phyloP scores from a whole-genome alignment of 2,797 vertebrate species.

The Emydoidea blandingii region DNA sequence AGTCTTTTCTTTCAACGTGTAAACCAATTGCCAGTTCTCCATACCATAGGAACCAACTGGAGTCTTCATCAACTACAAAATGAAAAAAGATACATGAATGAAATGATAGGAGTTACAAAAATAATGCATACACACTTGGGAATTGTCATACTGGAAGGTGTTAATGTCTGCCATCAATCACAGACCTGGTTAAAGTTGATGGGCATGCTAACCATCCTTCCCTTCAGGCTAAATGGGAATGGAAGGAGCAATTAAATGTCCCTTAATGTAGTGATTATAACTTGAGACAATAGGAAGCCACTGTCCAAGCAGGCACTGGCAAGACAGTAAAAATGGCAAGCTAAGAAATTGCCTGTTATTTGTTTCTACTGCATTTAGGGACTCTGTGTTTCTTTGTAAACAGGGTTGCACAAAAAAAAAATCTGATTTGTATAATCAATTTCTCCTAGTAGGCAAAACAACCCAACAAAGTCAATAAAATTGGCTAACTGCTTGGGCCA shows the following conservation, averaged over 20 bases:
- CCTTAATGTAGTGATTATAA: neutral
- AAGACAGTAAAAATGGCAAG: neutral
- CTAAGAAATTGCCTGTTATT: neutral
- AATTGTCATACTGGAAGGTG: neutral
- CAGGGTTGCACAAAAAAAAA: neutral
- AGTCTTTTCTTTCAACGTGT: conserved; percentile 80
- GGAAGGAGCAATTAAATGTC: neutral
- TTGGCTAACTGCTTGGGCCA: neutral
- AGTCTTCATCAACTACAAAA: conserved; percentile 87
- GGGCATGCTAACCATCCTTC: neutral
- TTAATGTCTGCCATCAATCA: neutral
- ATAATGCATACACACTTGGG: neutral
- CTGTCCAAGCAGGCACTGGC: neutral
- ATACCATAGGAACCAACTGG: conserved; percentile 82
- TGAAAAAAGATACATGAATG: neutral
- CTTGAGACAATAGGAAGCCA: neutral
- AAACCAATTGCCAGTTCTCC: conserved; percentile 88
- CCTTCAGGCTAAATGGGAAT: neutral
- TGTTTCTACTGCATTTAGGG: neutral
- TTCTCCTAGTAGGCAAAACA: neutral
- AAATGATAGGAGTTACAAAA: neutral
- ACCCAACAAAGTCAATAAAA: neutral
- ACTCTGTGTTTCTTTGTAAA: neutral
- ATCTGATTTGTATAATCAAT: neutral
- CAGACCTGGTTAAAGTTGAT: neutral